Percentiles rank a stretch among this genome's conserved stretches.
These are phyloP conservation scores for Natrix natrix DNA, from an alignment of 2,797 vertebrate species.

Conservation along the genomic window DNA sequence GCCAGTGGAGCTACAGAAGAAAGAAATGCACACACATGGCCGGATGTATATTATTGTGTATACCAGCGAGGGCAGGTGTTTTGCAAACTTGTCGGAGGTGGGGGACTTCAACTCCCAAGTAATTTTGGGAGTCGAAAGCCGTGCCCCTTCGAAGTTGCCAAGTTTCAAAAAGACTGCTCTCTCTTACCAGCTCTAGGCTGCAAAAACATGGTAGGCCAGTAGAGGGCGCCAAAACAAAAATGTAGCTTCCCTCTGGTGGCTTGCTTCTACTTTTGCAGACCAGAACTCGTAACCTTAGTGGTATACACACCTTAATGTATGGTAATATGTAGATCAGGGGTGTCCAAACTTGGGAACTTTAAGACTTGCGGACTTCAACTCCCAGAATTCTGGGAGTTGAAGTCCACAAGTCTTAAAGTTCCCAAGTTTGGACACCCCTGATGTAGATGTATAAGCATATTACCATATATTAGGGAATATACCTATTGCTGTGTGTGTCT, in stretches of 20 bases:
- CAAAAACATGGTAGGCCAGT: neutral
- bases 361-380: too few relatives aligned
- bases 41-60: neutral
- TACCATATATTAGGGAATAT: neutral
- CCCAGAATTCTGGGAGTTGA: too few relatives aligned
- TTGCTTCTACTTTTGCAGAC: neutral
- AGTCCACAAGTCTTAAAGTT: too few relatives aligned
- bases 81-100: neutral
- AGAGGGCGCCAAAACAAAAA: neutral
- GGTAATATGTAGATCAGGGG: neutral
- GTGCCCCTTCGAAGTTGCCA: neutral
- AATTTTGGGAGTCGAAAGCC: neutral
- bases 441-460: too few relatives aligned
- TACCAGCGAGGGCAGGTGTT: neutral
- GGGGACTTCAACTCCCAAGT: neutral
- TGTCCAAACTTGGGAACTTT: too few relatives aligned
- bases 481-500: neutral
- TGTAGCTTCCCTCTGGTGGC: neutral
- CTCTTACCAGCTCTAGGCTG: neutral
- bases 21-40: neutral
- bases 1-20: neutral
- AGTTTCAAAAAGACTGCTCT: neutral
- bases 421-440: too few relatives aligned
- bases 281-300: neutral
- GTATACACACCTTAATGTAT: neutral